phyloP scores from a whole-genome alignment of 2,888 invertebrate species.

The Orchesella flavescens region DNA sequence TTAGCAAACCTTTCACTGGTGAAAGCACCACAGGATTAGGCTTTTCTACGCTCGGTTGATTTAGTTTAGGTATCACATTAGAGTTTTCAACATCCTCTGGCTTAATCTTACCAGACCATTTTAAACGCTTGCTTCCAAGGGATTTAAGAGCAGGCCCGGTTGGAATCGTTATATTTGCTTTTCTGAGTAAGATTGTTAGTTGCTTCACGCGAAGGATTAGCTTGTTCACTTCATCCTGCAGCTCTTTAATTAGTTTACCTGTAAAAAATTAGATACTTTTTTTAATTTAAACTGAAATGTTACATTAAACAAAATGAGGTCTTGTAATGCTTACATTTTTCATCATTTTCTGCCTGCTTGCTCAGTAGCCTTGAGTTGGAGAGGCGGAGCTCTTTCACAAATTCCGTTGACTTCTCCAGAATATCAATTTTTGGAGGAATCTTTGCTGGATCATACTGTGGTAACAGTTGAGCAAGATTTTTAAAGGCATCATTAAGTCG shows the following conservation, averaged over 20 bases:
- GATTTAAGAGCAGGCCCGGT: slow-evolving; percentile 68
- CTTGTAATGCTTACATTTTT: slow-evolving; percentile 66
- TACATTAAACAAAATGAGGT: slow-evolving; percentile 1
- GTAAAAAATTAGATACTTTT: no score
- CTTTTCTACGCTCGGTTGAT: neutral
- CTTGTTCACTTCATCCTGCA: slow-evolving; percentile 72
- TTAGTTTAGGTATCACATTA: neutral
- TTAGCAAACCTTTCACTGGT: slow-evolving; percentile 27
- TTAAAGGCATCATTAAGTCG: slow-evolving; percentile 71
- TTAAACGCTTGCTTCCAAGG: slow-evolving; percentile 63
- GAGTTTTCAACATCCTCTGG: slow-evolving; percentile 62
- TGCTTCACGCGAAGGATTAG: slow-evolving; percentile 71
- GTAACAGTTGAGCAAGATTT: slow-evolving; percentile 68
- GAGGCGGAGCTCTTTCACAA: slow-evolving; percentile 70
- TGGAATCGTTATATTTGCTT: slow-evolving; percentile 70
- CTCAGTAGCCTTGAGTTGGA: slow-evolving; percentile 70
- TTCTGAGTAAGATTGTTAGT: slow-evolving; percentile 66
- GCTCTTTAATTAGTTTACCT: slow-evolving; percentile 70
- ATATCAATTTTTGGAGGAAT: slow-evolving; percentile 69
- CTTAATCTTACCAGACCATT: slow-evolving; percentile 64
- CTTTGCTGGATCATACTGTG: slow-evolving; percentile 71
- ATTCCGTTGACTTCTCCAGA: slow-evolving; percentile 67
- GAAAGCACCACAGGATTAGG: neutral
- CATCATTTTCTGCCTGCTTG: slow-evolving; percentile 68
- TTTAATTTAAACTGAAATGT: no score